These are phyloP conservation scores for Paraplagusia blochii DNA, from an alignment of 2,113 vertebrate genomes.

Conservation along the genomic window DNA sequence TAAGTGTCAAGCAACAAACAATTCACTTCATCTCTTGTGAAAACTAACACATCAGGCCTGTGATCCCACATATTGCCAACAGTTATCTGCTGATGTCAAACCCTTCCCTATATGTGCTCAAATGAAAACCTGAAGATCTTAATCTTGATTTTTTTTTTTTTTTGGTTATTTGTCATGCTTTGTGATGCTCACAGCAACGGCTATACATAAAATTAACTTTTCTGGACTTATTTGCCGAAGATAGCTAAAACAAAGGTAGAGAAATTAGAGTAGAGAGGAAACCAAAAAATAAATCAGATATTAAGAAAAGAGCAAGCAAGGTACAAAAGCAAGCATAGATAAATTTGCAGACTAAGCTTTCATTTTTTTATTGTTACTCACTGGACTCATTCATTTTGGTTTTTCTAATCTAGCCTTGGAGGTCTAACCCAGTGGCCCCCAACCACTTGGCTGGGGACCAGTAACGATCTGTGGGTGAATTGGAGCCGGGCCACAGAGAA, in stretches of 20 bases:
- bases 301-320: slow-evolving; percentile 21
- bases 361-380: no score
- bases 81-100: slow-evolving; percentile 8
- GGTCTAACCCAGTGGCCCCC: no score
- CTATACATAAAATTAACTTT: slow-evolving; percentile 80
- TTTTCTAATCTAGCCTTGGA: no score
- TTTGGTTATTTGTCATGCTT: neutral
- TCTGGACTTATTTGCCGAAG: slow-evolving; percentile 66
- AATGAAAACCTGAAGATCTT: slow-evolving; percentile 8
- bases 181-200: slow-evolving; percentile 18
- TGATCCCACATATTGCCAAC: slow-evolving; percentile 1
- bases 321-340: slow-evolving; percentile 1
- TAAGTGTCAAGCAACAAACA: neutral
- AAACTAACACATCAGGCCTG: neutral
- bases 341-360: no score
- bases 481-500: no score
- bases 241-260: no score
- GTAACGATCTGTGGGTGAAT: no score
- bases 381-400: no score
- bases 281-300: slow-evolving; percentile 22
- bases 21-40: neutral
- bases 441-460: no score
- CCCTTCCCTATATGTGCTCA: no score
- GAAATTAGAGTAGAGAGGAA: slow-evolving; percentile 32
- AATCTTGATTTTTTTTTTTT: slow-evolving; percentile 14